Evolutionary conservation across 2,113 vertebrate species (phyloP), one percentile per base, ranked within the genome.

Genomic region (Panthera tigris): DNA sequence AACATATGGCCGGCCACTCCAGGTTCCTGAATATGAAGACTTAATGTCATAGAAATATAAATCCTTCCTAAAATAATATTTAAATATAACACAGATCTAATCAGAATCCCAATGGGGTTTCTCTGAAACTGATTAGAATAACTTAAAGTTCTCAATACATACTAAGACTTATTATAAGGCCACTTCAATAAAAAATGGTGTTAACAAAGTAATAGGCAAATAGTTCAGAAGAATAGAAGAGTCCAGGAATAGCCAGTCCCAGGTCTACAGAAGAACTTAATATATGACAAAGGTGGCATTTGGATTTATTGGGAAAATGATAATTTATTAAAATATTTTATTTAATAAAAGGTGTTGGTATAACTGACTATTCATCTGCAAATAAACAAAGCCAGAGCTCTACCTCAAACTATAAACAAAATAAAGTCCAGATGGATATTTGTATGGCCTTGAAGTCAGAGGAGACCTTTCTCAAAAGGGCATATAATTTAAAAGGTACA

Each of bases 81-180:
- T 92, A 94, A 87, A 73, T 78, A 48, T 69, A 89, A 63, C 93
- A 83, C 9, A 55, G 5, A 93, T 84, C 74, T 89, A 93, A 89
- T 96, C 36, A 94, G n/a, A 94, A 69, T 97, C 83, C 79, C 33
- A 76, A 7, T 55, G 27, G 27, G 27, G 7, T 57, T 79, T 94
- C 61, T 89, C 27, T 94, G 81, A 48, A 97, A 80, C 23, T 57
- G 52, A 94, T 87, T 92, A 93, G 31, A 84, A 94, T 91, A 96
- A 90, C 74, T 92, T 89, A 90, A 80, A 83, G 7, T 90, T 92
- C 63, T 94, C 69, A 85, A 10, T 86, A 89, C 78, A 45, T 83
- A 80, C 12, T 76, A 89, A 90, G 78, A 74, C 93, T 95, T 86
- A 93, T 41, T 25, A 29, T 48, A 81, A 97, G 52, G 18, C 27